Evolutionary conservation across 2,888 invertebrate genomes (phyloP).

Genomic region (Caradrina kadenii): DNA sequence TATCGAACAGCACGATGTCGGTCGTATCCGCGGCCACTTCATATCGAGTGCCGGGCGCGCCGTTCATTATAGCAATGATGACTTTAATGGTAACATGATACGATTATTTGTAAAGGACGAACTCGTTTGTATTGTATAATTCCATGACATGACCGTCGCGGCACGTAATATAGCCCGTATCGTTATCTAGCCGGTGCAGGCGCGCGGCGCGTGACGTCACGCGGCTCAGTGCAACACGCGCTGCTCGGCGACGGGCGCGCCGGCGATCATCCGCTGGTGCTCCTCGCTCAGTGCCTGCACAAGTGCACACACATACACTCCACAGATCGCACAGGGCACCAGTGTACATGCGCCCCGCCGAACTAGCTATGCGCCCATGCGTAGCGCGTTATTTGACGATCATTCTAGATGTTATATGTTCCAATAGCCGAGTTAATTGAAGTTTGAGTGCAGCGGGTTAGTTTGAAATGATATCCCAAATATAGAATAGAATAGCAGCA

Average conservation of each 20-base stretch:
- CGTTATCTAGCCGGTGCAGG: neutral
- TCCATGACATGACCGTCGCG: neutral
- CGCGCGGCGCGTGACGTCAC: slow-evolving; percentile 14
- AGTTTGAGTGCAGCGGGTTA: slow-evolving; percentile 1
- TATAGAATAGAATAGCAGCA: too few relatives aligned
- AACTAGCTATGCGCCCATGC: slow-evolving; percentile 32
- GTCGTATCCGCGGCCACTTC: neutral
- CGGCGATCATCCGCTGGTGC: slow-evolving; percentile 95
- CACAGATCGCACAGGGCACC: neutral
- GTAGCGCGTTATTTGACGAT: too few relatives aligned
- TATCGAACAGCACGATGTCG: neutral
- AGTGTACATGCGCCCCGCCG: slow-evolving; percentile 24
- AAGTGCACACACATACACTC: slow-evolving; percentile 67
- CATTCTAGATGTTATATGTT: neutral
- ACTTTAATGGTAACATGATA: too few relatives aligned
- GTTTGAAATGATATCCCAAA: neutral
- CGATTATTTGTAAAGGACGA: too few relatives aligned
- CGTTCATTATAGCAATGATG: too few relatives aligned
- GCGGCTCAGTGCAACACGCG: slow-evolving; percentile 79
- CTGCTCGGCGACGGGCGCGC: slow-evolving; percentile 79
- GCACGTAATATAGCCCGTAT: neutral
- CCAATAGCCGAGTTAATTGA: neutral
- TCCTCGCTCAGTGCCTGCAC: slow-evolving; percentile 95
- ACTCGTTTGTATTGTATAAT: neutral
- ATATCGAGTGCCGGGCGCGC: slow-evolving; percentile 1